Percentiles rank a stretch among this genome's conserved stretches.
These are phyloP conservation scores for Gila robusta DNA, from an alignment of 2,797 vertebrate genomes.

Conservation along the genomic window DNA sequence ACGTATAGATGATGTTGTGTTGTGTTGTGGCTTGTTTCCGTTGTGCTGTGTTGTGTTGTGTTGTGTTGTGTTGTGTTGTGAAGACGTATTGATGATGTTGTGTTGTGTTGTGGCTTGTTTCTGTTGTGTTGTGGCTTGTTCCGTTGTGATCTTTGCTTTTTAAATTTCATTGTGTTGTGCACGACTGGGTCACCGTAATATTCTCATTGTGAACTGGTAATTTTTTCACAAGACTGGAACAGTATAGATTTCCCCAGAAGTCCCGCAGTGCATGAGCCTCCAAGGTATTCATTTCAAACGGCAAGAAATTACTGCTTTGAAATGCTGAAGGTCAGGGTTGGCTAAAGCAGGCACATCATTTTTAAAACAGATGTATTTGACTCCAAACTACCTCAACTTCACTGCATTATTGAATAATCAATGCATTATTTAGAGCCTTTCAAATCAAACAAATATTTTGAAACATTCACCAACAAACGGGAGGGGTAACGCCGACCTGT, in stretches of 20 bases:
- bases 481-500: slow-evolving; percentile 49
- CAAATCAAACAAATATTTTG: slow-evolving; percentile 85
- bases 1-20: too few species aligned
- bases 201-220: background rate
- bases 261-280: slow-evolving; percentile 15
- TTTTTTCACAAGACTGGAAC: background rate
- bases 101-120: too few species aligned
- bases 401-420: slow-evolving; percentile 89
- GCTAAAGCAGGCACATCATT: slow-evolving; percentile 73
- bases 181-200: too few species aligned
- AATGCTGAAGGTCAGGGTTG: slow-evolving; percentile 54
- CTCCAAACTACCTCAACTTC: slow-evolving; percentile 79
- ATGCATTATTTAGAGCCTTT: slow-evolving; percentile 87
- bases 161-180: too few species aligned
- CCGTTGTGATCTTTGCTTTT: too few species aligned
- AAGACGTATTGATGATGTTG: too few species aligned
- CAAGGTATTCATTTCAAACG: slow-evolving; percentile 6
- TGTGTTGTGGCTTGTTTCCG: too few species aligned
- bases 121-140: too few species aligned
- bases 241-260: slow-evolving; percentile 8
- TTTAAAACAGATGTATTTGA: slow-evolving; percentile 75
- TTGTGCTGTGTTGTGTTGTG: too few species aligned
- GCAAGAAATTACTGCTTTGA: slow-evolving; percentile 35
- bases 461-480: slow-evolving; percentile 78
- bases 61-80: too few species aligned